phyloP scores from a whole-genome alignment of 2,888 invertebrate genomes.

The Bembecia ichneumoniformis region DNA sequence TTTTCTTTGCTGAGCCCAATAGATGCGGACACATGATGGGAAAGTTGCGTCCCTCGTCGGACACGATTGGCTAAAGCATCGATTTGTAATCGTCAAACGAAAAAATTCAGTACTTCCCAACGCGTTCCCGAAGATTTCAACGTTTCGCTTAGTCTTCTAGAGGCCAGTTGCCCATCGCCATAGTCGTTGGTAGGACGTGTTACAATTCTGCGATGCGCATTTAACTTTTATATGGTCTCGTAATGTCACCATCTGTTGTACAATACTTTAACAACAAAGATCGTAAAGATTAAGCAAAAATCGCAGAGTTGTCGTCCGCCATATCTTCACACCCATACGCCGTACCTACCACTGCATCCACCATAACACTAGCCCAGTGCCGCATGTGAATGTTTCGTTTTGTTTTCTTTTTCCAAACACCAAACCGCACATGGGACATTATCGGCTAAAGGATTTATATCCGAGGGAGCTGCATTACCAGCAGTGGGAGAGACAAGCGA shows the following conservation, averaged over 20 bases:
- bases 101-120: slow-evolving; percentile 39
- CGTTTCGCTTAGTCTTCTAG: slow-evolving; percentile 57
- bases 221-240: too few species aligned
- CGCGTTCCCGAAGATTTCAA: slow-evolving; percentile 34
- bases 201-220: slow-evolving; percentile 27
- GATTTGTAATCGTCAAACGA: not conserved
- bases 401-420: slow-evolving; percentile 71
- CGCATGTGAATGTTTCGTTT: slow-evolving; percentile 74
- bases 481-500: slow-evolving; percentile 78
- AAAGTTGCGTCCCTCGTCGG: slow-evolving; percentile 26
- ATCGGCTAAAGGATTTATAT: slow-evolving; percentile 68
- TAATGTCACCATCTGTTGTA: too few species aligned
- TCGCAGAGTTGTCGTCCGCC: slow-evolving; percentile 47
- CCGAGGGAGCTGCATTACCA: slow-evolving; percentile 75
- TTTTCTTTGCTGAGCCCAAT: slow-evolving; percentile 43
- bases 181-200: slow-evolving; percentile 32
- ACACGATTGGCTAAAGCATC: slow-evolving; percentile 28
- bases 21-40: slow-evolving; percentile 43
- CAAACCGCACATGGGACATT: slow-evolving; percentile 68
- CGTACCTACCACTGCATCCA: slow-evolving; percentile 47
- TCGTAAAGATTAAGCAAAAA: slow-evolving; percentile 1
- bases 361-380: slow-evolving; percentile 58
- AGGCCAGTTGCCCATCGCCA: slow-evolving; percentile 48
- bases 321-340: slow-evolving; percentile 31
- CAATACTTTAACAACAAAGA: too few species aligned